Evolutionary conservation across 2,888 invertebrate species (phyloP), one percentile per base, ranked within the genome.

Genomic region (Galeopsomyia nigrocyanea): DNA sequence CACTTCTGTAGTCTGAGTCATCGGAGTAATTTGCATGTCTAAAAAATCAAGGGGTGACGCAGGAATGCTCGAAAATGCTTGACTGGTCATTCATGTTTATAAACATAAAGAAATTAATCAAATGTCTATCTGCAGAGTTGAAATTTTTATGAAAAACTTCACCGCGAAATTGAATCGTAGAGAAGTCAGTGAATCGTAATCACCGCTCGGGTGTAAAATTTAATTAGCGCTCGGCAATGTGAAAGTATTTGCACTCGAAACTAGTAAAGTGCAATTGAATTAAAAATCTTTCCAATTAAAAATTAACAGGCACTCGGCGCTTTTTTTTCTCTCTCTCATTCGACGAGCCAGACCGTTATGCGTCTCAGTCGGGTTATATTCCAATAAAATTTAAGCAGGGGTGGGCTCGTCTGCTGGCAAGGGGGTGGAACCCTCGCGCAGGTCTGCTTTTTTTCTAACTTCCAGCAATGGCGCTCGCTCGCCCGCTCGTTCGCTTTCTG

Each of bases 231-330:
- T 21, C n/a, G 26, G 56, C 31, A 49, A 53, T 64, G 68, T 56
- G 70, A 69, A 73, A 73, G 70, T 73, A 73, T 75, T 73, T 73
- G 75, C 67, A 53, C 75, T 73, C 65, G 58, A 73, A 73, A 71
- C 73, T 73, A 73, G 73, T 68, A 75, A 73, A 75, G 75, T 75
- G 75, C 75, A 75, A 75, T 75, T 75, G 75, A 75, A 75, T 75
- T 75, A 73, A 75, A 75, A 75, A 73, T 75, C 73, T 75, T 71
- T 75, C 71, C 75, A 75, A 75, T 75, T 75, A 75, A 75, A 75
- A 75, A 73, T 75, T 75, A 75, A 73, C 68, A 75, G 71, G 73
- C 68, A 64, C 65, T 60, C 50, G 53, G 61, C 47, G 53, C 21
- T 26, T 51, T 47, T 60, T 31, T 60, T 46, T 17, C 53, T 61